Conservation (phyloP, 2,113 vertebrate genomes). For the Ivindomyrus marchei region DNA sequence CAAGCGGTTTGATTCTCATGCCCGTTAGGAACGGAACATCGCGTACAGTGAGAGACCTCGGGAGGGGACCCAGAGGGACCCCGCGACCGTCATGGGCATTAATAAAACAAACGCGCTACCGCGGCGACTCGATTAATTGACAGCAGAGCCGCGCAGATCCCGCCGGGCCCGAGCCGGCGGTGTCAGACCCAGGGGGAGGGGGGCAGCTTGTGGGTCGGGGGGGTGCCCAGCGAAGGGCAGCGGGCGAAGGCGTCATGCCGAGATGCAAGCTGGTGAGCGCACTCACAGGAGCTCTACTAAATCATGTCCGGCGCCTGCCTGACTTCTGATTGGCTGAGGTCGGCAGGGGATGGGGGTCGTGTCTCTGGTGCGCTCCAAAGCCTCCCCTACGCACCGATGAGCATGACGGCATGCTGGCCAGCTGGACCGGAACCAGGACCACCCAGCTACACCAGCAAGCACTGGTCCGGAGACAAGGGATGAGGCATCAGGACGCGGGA, state of each 20-base stretch:
- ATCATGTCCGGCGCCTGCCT: conserved; percentile 19
- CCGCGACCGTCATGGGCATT: conserved; percentile 13
- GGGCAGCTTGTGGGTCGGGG: neutral
- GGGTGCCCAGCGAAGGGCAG: neutral
- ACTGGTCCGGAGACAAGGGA: neutral
- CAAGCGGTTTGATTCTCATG: neutral
- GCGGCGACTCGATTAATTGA: conserved; percentile 13
- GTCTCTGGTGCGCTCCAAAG: neutral
- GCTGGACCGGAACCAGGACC: neutral
- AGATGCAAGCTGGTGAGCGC: conserved; percentile 7
- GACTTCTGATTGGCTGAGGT: conserved; percentile 5
- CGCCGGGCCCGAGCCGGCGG: neutral
- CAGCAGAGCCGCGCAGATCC: neutral
- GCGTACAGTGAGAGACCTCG: neutral
- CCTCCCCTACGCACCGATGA: neutral
- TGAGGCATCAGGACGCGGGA: neutral
- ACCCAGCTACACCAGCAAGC: neutral
- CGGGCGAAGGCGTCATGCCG: neutral
- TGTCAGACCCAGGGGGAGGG: neutral
- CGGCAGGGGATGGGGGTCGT: neutral
- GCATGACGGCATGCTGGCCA: neutral
- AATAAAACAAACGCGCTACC: conserved; percentile 4
- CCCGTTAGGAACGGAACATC: conserved; percentile 12
- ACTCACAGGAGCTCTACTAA: neutral
- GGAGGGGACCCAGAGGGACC: neutral